Evolutionary conservation across 2,888 invertebrate genomes (phyloP).

Genomic region (Ophioninae sp.): DNA sequence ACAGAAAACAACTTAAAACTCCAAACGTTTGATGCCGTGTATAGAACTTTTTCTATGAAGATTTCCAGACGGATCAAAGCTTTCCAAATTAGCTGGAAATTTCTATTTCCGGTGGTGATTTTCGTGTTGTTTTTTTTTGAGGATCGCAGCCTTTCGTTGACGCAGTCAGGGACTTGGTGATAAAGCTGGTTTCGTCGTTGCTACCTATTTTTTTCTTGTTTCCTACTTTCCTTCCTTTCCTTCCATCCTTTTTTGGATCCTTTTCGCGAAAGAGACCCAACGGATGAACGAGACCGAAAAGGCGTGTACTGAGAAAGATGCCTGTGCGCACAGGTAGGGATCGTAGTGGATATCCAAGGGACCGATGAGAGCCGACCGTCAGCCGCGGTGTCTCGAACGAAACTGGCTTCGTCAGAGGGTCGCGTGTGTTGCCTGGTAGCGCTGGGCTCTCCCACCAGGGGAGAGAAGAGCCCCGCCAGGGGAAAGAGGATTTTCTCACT

Average conservation of each 20-base stretch:
- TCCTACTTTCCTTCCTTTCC: background rate
- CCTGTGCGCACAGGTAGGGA: background rate
- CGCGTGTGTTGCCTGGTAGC: constrained; percentile 50
- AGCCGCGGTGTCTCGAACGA: constrained; percentile 60
- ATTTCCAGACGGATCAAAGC: no score
- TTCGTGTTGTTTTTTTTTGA: no score
- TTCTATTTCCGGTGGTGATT: no score
- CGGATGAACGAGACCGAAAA: background rate
- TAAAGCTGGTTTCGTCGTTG: no score
- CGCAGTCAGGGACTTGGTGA: no score
- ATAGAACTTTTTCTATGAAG: no score
- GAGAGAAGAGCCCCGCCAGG: constrained; percentile 15
- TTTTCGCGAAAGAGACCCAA: background rate
- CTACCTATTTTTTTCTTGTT: background rate
- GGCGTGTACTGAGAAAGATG: background rate
- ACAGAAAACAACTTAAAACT: no score
- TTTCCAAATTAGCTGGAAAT: no score
- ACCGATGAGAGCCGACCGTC: constrained; percentile 48
- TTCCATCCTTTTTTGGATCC: background rate
- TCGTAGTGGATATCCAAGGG: constrained; percentile 20
- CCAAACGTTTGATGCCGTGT: no score
- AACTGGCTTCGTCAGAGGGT: constrained; percentile 56
- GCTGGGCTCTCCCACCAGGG: constrained; percentile 24
- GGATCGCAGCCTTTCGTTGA: no score
- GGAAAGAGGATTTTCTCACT: constrained; percentile 16